phyloP scores from a whole-genome alignment of 2,797 vertebrate species.

The Mus spretus region DNA sequence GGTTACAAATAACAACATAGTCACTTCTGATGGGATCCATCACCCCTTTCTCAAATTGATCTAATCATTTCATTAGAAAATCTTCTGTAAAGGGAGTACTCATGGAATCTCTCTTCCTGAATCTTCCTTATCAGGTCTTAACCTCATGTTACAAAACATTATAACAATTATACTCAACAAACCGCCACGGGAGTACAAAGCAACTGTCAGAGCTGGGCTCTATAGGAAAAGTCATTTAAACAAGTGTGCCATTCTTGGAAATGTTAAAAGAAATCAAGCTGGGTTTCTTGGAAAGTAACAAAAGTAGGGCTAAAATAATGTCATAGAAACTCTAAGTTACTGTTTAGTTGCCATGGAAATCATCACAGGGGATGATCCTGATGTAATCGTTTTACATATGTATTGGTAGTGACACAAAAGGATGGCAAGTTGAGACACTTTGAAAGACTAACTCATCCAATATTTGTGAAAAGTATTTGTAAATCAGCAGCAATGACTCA shows the following conservation, averaged over 20 bases:
- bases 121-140: background rate
- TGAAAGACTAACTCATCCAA: background rate
- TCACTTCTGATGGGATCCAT: background rate
- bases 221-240: background rate
- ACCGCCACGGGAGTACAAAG: background rate
- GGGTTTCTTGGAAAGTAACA: slow-evolving; percentile 32
- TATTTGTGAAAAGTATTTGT: slow-evolving; percentile 41
- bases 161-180: slow-evolving; percentile 9
- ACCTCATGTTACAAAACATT: slow-evolving; percentile 29
- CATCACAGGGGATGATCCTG: background rate
- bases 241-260: background rate
- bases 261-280: slow-evolving; percentile 26
- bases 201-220: slow-evolving; percentile 10
- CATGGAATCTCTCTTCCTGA: background rate
- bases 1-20: background rate
- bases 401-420: slow-evolving; percentile 31
- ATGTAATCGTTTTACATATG: slow-evolving; percentile 42
- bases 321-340: background rate
- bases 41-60: background rate
- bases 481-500: slow-evolving; percentile 57
- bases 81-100: slow-evolving; percentile 16
- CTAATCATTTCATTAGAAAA: background rate
- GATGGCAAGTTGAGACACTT: background rate
- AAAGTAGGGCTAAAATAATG: slow-evolving; percentile 6
- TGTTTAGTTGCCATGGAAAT: slow-evolving; percentile 54